A percentile compares a stretch with the other conserved stretches of the same genome.
phyloP scores from a whole-genome alignment of 2,888 invertebrate species.

The Elmis aenea region DNA sequence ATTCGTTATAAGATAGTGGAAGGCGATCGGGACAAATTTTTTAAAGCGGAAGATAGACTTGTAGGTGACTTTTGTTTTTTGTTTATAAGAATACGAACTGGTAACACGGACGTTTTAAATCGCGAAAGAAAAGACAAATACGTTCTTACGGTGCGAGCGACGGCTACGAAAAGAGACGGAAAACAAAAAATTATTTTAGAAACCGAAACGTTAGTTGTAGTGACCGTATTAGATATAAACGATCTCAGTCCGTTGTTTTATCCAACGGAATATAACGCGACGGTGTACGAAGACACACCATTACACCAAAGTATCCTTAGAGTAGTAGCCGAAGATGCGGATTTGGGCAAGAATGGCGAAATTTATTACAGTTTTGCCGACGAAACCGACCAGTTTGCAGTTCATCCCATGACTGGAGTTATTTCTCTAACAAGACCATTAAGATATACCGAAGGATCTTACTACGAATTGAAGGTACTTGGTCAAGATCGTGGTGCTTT shows the following conservation, averaged over 20 bases:
- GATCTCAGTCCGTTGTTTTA: constrained; percentile 93
- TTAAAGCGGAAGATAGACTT: constrained; percentile 83
- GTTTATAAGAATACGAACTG: constrained; percentile 81
- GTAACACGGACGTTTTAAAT: constrained; percentile 83
- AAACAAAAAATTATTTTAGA: constrained; percentile 59
- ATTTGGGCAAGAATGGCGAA: constrained; percentile 92
- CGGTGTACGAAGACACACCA: constrained; percentile 84
- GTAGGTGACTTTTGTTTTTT: constrained; percentile 96
- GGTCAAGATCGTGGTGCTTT: constrained; percentile 80
- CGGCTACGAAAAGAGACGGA: constrained; percentile 55
- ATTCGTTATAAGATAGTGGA: constrained; percentile 82
- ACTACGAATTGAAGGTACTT: constrained; percentile 71
- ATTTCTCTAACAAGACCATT: constrained; percentile 78
- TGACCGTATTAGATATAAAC: constrained; percentile 77
- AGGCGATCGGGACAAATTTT: constrained; percentile 85
- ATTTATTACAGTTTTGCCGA: constrained; percentile 91
- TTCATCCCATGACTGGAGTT: constrained; percentile 89
- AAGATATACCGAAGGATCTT: constrained; percentile 62
- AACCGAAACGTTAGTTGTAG: constrained; percentile 65
- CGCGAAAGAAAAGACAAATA: constrained; percentile 86
- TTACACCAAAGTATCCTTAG: constrained; percentile 74
- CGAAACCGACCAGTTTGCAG: constrained; percentile 78
- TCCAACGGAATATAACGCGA: constrained; percentile 79
- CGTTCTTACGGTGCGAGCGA: constrained; percentile 70
- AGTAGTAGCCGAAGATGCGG: constrained; percentile 91